Base-by-base conservation (phyloP, 2,113 vertebrate species). In the Monopterus albus region DNA sequence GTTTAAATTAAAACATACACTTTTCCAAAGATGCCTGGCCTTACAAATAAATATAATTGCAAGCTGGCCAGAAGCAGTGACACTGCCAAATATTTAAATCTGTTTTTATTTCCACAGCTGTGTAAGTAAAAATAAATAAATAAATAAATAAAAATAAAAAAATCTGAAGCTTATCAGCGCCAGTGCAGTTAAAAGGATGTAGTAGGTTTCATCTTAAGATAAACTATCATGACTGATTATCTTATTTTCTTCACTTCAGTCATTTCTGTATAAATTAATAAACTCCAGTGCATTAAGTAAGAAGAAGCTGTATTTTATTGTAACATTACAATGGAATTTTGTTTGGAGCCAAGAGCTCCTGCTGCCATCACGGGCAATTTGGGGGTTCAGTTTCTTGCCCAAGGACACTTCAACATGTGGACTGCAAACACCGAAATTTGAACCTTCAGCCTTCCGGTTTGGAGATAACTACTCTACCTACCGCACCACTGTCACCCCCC, bases 271-370 rank as follows among this genome's bases (percentile, higher is more conserved):
- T 51, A 76, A 59, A 84, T 61, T 64, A 73, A 79, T 72, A 69
- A 72, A 81, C 36, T 71, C 17, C 39, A 56, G 52, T 7, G 29
- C 77, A 68, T 87, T 82, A 72, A 49, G 60, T 58, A 38, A 38
- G 69, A n/a, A n/a, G n/a, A n/a, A n/a, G n/a, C n/a, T n/a, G n/a
- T n/a, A n/a, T n/a, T n/a, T n/a, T n/a, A n/a, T n/a, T n/a, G n/a
- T n/a, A n/a, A n/a, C n/a, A n/a, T n/a, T n/a, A n/a, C n/a, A n/a
- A n/a, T n/a, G n/a, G n/a, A n/a, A n/a, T n/a, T n/a, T n/a, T n/a
- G n/a, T n/a, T n/a, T n/a, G n/a, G n/a, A n/a, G n/a, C n/a, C n/a
- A n/a, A n/a, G n/a, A n/a, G n/a, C n/a, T n/a, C n/a, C n/a, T n/a
- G n/a, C n/a, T n/a, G n/a, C n/a, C n/a, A n/a, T n/a, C n/a, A n/a